Base-by-base conservation (phyloP, 2,797 vertebrate genomes). In the Trichosurus vulpecula region DNA sequence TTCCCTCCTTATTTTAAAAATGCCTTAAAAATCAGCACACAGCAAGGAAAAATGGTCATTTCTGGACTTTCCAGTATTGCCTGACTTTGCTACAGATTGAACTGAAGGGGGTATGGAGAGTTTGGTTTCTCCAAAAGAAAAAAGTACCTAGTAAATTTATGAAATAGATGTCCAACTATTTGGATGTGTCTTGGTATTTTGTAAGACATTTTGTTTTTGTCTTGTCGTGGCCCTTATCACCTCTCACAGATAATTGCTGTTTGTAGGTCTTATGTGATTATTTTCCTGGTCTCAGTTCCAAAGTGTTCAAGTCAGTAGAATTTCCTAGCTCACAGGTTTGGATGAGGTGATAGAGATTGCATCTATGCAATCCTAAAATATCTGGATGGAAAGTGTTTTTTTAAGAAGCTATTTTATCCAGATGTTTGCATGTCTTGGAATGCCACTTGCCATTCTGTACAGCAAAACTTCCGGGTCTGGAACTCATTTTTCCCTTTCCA, bases 361-460 rank as follows among this genome's bases (percentile, higher is more conserved):
- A 54, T 41, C 12, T 52, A 8, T 22, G 2, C 90, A 29, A 47
- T 27, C 54, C 29, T 55, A 22, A 52, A 89, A 53, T 55, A 58
- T 55, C 87, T 30, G 41, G n/a, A 58, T 30, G 29, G 54, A 56
- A 89, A 54, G 47, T 5, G 27, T 25, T 22, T 81, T 81, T 47
- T 47, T 52, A 30, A 92, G 89, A 94, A 57, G 3, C 41, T 47
- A 47, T 47, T 81, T 81, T 81, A 31, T 3, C 10, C 29, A 54
- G 55, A 92, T 27, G 31, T 41, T 53, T 25, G 31, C 89, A n/a
- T 27, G 41, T 81, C 2, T 81, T 81, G 9, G 19, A 9, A 47
- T 87, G 89, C 8, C 10, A 8, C n/a, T 90, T 93, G 96, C 96
- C 55, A 52, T 6, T 74, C 51, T 89, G 89, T 94, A 94, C 97